These are phyloP conservation scores for Acanthurus tractus DNA, from an alignment of 2,797 vertebrate genomes.

Conservation along the genomic window DNA sequence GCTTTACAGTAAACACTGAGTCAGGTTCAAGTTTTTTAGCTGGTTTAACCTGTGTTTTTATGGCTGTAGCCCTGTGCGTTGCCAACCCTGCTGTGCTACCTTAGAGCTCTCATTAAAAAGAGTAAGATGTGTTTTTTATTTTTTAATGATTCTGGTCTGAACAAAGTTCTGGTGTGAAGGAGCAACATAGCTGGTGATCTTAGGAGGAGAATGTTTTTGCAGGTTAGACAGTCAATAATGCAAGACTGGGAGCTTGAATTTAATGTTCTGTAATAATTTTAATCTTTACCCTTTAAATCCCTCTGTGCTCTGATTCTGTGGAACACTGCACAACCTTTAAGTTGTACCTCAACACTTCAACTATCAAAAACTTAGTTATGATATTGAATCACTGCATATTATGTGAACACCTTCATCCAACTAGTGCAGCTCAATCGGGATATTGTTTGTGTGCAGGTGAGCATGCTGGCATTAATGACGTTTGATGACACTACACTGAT, in stretches of 20 bases:
- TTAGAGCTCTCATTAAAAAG: neutral
- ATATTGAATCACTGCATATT: neutral
- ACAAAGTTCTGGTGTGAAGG: neutral
- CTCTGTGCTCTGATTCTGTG: neutral
- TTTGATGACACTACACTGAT: too few relatives aligned
- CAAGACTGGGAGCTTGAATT: too few relatives aligned
- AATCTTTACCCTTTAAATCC: neutral
- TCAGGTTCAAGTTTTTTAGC: neutral
- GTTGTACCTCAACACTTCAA: neutral
- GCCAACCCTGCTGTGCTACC: neutral
- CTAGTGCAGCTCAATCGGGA: too few relatives aligned
- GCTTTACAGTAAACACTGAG: neutral
- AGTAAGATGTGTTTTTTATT: conserved; percentile 2
- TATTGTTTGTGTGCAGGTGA: too few relatives aligned
- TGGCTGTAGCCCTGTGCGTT: neutral
- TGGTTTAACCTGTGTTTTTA: neutral
- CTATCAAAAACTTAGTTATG: neutral
- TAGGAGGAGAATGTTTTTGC: too few relatives aligned
- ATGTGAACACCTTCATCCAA: neutral
- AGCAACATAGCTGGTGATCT: too few relatives aligned
- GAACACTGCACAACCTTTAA: neutral
- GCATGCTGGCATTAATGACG: too few relatives aligned
- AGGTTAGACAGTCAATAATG: too few relatives aligned
- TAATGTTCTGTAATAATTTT: too few relatives aligned
- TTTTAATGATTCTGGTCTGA: neutral